Evolutionary conservation across 2,888 invertebrate genomes (phyloP), one percentile per base, ranked within the genome.

Genomic region (Eupithecia centaureata): DNA sequence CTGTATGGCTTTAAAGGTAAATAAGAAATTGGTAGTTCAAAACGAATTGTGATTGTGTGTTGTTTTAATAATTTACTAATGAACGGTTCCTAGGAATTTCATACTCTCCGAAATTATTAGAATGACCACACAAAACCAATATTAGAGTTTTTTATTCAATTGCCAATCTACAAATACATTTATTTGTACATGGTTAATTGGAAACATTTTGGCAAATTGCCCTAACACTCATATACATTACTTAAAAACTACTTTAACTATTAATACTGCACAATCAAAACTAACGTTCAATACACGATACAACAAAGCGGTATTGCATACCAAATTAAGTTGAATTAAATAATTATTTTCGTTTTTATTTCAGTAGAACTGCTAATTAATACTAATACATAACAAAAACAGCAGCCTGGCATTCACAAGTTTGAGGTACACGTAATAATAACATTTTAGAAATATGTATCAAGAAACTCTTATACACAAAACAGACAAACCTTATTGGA

Each of bases 111-210:
- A 25, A 25, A 12, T 8, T 47, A 18, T 4, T 13, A 27, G 51
- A 66, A 62, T 42, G 62, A 59, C 7, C 5, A 67, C 28, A 63
- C 5, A 22, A 5, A 52, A 10, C 10, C 12, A 25, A 27, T 54
- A 10, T 61, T 68, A 38, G n/a, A 61, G n/a, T 47, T 61, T 81
- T 88, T 88, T 85, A 86, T 84, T 88, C 80, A 75, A 85, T 87
- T 84, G 87, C 85, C 86, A 86, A 86, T 86, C 90, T 90, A 91
- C 89, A 90, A 90, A 88, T 89, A 89, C 86, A 83, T 89, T 89
- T 91, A 83, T 89, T 89, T 91, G 90, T 90, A 90, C 87, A 90
- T 77, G 76, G 84, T 82, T 88, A 88, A 82, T 86, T 85, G 84
- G 73, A 87, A 90, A 90, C 83, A 87, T 84, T 83, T 79, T 82